Evolutionary conservation across 2,888 invertebrate species (phyloP).

Genomic region (Lagria hirta): DNA sequence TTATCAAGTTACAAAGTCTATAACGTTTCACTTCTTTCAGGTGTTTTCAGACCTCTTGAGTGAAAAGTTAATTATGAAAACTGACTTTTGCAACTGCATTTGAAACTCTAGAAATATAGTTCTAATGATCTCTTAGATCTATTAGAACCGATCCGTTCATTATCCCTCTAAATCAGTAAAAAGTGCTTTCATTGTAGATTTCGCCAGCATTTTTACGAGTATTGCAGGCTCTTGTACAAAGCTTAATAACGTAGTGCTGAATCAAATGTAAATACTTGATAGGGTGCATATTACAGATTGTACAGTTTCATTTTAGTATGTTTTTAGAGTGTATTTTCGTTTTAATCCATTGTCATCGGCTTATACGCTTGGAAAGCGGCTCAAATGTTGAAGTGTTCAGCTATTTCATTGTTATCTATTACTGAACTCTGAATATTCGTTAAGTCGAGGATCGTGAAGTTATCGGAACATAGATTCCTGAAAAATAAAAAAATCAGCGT

Average conservation of each 20-base stretch:
- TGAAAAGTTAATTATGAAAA: too few species aligned
- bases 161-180: too few species aligned
- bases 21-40: too few species aligned
- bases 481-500: too few species aligned
- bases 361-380: constrained; percentile 19
- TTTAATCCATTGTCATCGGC: constrained; percentile 22
- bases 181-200: too few species aligned
- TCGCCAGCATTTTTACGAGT: constrained; percentile 11
- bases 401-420: constrained; percentile 31
- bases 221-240: constrained; percentile 10
- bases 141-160: too few species aligned
- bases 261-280: constrained; percentile 23
- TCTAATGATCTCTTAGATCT: too few species aligned
- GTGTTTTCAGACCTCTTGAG: too few species aligned
- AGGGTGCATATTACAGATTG: constrained; percentile 23
- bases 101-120: too few species aligned
- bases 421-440: constrained; percentile 21
- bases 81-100: too few species aligned
- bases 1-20: too few species aligned
- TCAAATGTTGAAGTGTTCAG: constrained; percentile 27
- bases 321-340: constrained; percentile 19
- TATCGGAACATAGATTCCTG: too few species aligned
- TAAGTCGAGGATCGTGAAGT: constrained; percentile 16
- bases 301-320: constrained; percentile 22
- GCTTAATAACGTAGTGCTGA: constrained; percentile 14